Evolutionary conservation across 2,888 invertebrate genomes (phyloP), one percentile per base, ranked within the genome.

Genomic region (Cerastoderma edule): DNA sequence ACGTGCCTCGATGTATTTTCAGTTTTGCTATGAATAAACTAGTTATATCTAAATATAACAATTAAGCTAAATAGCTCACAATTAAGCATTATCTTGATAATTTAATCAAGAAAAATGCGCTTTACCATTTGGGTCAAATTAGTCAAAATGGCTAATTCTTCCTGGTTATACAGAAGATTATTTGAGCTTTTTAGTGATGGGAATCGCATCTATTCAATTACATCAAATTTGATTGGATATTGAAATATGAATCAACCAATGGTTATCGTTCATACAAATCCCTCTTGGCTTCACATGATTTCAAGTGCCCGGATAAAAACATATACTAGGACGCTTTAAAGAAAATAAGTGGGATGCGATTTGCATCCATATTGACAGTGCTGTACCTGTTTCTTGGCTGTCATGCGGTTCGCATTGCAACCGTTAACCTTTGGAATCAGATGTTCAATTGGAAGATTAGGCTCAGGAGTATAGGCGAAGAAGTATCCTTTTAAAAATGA

Each of bases 391-490:
- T 19, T 13, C 16, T 8, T 5, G 10, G 6, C 1, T 24, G 28
- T n/a, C 56, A 46, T 46, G 46, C 46, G 2, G 19, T 56, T 10
- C n/a, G 27, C 28, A 24, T 63, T 63, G 39, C 63, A 39, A 87
- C 88, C 0, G 88, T 85, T 60, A 89, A 89, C 75, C 48, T 89
- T 24, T 89, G 90, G 89, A 90, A 90, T 68, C 77, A 87, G 8
- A 89, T 90, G 90, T 90, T 90, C 71, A 88, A 87, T 72, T 89
- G 90, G 90, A 82, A 83, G 39, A 78, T 87, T 10, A 82, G 90
- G 67, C 84, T 87, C 71, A 72, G 81, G n/a, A 73, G 85, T 54
- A 87, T 89, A 60, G 81, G 84, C 30, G 83, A 87, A 73, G 84
- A 89, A 84, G 90, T 89, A 76, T 56, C 56, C 56, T 30, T 56